A percentile compares a stretch with the other conserved stretches of the same genome.
Evolutionary conservation across 1,140 invertebrate genomes (phyloP).

Genomic region (Hyposmocoma kahamanoa): DNA sequence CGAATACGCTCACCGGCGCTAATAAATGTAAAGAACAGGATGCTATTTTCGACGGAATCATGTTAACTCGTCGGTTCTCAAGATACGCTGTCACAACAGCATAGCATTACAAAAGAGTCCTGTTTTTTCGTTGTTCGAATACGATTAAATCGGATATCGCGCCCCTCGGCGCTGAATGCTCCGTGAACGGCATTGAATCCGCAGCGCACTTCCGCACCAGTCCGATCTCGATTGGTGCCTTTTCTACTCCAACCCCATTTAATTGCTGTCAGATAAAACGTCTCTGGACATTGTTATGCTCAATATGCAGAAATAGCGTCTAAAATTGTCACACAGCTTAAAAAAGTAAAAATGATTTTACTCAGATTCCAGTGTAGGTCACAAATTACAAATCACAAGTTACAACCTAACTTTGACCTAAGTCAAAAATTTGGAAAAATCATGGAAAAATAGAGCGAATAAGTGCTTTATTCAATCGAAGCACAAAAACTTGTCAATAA

Average conservation of each 20-base stretch:
- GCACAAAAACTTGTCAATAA: too few species aligned
- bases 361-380: too few species aligned
- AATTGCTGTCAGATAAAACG: not conserved
- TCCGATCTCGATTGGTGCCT: conserved; percentile 28
- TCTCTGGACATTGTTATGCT: too few species aligned
- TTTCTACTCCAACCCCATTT: conserved; percentile 23
- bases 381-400: too few species aligned
- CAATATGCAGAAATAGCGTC: too few species aligned
- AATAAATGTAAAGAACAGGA: conserved; percentile 63
- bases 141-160: conserved; percentile 55
- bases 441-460: too few species aligned
- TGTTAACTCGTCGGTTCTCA: conserved; percentile 54
- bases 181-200: conserved; percentile 44
- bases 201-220: conserved; percentile 46
- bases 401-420: too few species aligned
- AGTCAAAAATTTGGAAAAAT: too few species aligned
- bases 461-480: too few species aligned
- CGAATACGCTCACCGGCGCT: conserved; percentile 51
- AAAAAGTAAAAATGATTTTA: too few species aligned
- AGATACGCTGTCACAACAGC: conserved; percentile 52
- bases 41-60: conserved; percentile 59
- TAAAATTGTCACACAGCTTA: too few species aligned
- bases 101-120: conserved; percentile 23
- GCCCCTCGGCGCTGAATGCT: conserved; percentile 25
- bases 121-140: conserved; percentile 29